Percentiles rank a stretch among this genome's conserved stretches.
Evolutionary conservation across 1,140 invertebrate genomes (phyloP).

Genomic region (Ceratosolen solmsi): DNA sequence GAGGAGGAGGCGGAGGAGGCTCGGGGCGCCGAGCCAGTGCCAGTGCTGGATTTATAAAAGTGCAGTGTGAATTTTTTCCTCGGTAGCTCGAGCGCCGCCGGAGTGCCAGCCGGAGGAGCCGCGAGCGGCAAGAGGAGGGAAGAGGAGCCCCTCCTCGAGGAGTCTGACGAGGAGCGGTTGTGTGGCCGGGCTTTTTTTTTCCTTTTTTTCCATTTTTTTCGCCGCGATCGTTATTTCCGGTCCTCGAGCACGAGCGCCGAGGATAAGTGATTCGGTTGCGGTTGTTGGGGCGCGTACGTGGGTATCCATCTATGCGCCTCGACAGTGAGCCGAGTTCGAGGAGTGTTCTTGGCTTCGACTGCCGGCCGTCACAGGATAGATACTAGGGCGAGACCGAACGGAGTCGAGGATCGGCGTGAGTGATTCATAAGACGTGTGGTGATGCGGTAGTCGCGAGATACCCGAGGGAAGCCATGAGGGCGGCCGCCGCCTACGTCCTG

Average conservation of each 20-base stretch:
- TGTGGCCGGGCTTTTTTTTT: background rate
- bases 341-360: background rate
- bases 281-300: background rate
- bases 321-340: constrained; percentile 19
- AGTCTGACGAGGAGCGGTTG: background rate
- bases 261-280: background rate
- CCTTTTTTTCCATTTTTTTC: background rate
- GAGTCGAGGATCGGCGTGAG: constrained; percentile 29
- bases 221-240: background rate
- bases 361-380: background rate
- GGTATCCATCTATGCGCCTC: background rate
- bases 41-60: constrained; percentile 28
- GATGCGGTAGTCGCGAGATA: constrained; percentile 73
- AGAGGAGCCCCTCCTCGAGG: background rate
- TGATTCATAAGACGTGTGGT: constrained; percentile 62
- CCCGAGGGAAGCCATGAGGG: constrained; percentile 74
- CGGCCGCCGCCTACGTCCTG: constrained; percentile 73
- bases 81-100: background rate
- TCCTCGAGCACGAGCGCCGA: background rate
- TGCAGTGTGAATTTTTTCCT: background rate
- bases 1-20: background rate
- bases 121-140: background rate
- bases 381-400: constrained; percentile 3
- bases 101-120: background rate
- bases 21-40: background rate